Evolutionary conservation across 2,797 vertebrate species (phyloP).

Genomic region (Helostoma temminkii): DNA sequence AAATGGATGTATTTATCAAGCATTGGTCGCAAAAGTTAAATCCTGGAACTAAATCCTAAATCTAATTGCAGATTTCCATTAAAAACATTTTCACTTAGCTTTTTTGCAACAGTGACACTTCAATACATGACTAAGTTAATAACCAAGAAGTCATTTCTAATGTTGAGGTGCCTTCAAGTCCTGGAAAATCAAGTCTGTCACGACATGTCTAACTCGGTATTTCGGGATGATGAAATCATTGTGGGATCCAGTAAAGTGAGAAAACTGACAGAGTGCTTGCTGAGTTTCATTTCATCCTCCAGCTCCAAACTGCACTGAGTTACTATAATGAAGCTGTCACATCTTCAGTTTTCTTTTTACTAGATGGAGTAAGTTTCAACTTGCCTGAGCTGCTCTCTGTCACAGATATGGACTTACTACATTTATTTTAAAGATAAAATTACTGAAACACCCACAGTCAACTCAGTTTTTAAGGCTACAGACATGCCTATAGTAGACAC

Average conservation of each 20-base stretch:
- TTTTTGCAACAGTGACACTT: conserved; percentile 13
- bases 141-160: conserved; percentile 50
- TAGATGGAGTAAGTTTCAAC: conserved; percentile 38
- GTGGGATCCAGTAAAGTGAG: conserved; percentile 44
- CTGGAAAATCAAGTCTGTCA: conserved; percentile 55
- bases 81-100: too few relatives aligned
- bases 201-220: conserved; percentile 59
- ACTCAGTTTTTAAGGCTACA: too few relatives aligned
- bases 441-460: too few relatives aligned
- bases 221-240: conserved; percentile 61
- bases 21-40: too few relatives aligned
- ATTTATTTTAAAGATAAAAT: too few relatives aligned
- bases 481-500: too few relatives aligned
- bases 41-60: too few relatives aligned
- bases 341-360: conserved; percentile 25
- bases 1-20: too few relatives aligned
- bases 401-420: conserved; percentile 52
- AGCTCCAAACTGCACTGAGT: conserved; percentile 50
- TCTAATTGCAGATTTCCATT: background rate
- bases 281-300: conserved; percentile 40
- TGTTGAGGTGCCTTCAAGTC: conserved; percentile 5
- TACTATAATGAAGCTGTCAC: conserved; percentile 63
- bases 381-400: conserved; percentile 32
- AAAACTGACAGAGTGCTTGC: conserved; percentile 30
- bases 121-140: conserved; percentile 12